Base-by-base conservation (phyloP, 2,113 vertebrate species). In the Pseudonaja textilis region DNA sequence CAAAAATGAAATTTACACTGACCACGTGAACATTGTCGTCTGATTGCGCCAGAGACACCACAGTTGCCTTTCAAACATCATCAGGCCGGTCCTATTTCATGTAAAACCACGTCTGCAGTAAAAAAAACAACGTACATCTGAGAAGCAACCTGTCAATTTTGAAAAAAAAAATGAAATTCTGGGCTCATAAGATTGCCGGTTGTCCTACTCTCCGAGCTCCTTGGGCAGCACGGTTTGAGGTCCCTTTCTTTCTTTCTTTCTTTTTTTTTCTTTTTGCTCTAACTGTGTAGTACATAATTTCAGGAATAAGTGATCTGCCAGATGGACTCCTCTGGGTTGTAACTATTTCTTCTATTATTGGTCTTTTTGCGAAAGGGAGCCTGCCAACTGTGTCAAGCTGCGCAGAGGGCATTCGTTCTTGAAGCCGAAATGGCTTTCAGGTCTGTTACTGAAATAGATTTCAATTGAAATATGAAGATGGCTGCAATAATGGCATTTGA, bases 371-470 rank as follows among this genome's bases (percentile, higher is more conserved):
- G 88, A 34, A 9, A 26, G 39, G 91, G 91, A 34, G 81, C 39
- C 39, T 1, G 0, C 95, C 96, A 94, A 93, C 95, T 95, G 94
- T 93, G 90, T 95, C 91, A 0, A 0, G 4, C 90, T 94, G 91
- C 88, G 89, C 10, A 64, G 85, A 92, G 91, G 92, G 88, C 90
- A 92, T 95, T 91, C 39, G 34, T 64, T 94, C 96, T 47, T 89
- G 12, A 93, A 20, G 94, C 95, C 94, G 94, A 93, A 94, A 94
- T 89, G 2, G 2, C 91, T 94, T 93, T 94, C 92, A 89, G 25
- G 90, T 91, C 59, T 88, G 81, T 90, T 1, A 29, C 87, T 90
- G 94, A 89, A 23, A 93, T 86, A 86, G 88, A 23, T 64, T 45
- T 54, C 50, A 89, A 11, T 22, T 91, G 94, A 3, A 89, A 25